Conservation (phyloP, 2,113 vertebrate species). For the Lucifuga dentata region DNA sequence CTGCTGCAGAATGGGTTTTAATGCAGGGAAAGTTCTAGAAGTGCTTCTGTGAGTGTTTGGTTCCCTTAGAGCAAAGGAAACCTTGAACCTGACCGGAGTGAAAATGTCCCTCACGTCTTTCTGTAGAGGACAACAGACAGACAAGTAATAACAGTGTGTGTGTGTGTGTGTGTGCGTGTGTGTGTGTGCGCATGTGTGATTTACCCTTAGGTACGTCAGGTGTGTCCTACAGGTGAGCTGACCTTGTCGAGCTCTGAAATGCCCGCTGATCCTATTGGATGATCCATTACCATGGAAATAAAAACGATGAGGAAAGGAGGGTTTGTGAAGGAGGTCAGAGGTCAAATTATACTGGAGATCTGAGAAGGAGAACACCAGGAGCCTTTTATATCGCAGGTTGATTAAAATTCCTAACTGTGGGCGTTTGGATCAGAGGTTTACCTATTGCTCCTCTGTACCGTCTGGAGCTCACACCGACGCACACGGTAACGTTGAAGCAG, state of each 20-base stretch:
- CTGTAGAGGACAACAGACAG: conserved; percentile 73
- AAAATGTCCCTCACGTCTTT: conserved; percentile 93
- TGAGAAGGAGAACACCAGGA: conserved; percentile 70
- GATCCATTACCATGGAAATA: conserved; percentile 91
- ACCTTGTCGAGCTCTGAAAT: conserved; percentile 73
- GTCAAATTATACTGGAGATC: conserved; percentile 92
- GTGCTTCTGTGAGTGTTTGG: conserved; percentile 71
- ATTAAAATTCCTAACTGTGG: background rate
- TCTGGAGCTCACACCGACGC: conserved; percentile 89
- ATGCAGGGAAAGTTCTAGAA: conserved; percentile 78
- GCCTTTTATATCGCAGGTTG: no score
- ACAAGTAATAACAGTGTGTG: conserved; percentile 4
- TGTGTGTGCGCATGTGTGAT: background rate
- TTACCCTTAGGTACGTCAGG: conserved; percentile 91
- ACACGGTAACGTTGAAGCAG: conserved; percentile 89
- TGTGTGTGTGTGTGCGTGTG: conserved; percentile 15
- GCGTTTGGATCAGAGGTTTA: conserved; percentile 75
- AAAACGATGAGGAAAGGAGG: conserved; percentile 88
- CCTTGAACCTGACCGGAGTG: conserved; percentile 88
- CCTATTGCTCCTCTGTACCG: conserved; percentile 86
- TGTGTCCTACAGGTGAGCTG: conserved; percentile 82
- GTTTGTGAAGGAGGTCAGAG: conserved; percentile 88
- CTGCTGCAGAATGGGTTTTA: conserved; percentile 91
- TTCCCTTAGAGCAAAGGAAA: conserved; percentile 86
- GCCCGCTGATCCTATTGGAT: conserved; percentile 84